Evolutionary conservation across 1,140 invertebrate species (phyloP), one percentile per base, ranked within the genome.

Genomic region (Brachionus asplanchnoidis): DNA sequence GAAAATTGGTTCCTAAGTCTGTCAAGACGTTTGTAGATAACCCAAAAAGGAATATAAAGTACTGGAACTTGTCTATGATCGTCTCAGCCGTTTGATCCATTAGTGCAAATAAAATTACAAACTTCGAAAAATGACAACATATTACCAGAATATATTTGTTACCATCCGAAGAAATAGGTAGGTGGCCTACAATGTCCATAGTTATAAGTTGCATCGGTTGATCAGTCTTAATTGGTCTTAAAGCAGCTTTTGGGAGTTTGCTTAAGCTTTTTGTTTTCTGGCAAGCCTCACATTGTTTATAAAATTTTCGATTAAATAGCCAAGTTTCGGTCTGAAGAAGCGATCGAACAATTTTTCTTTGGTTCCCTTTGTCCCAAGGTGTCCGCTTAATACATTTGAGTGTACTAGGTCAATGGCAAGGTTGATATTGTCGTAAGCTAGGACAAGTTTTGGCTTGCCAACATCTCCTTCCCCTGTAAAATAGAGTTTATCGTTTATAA

Each of bases 81-180:
- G 87, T 89, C 40, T 84, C 53, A 0, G 89, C 88, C 9, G 88
- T 87, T 85, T 90, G 88, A 85, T 91, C 87, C 4, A 87, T 87
- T 12, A 90, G 84, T 0, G 87, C 79, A 73, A 87, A 87, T 20
- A 86, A 86, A 85, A 90, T 88, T 1, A 87, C 84, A 86, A 87
- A 90, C 75, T 89, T 91, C 1, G 87, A 90, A 84, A 91, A 91
- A 85, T 86, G 83, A 84, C 89, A 88, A 56, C 85, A 84, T 7
- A 88, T 77, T 1, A 89, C 88, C 5, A 90, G 60, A n/a, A 90
- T 87, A 86, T 89, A 89, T 85, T 86, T 87, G 77, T 87, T 86
- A 26, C 86, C 78, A n/a, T 50, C 26, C n/a, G 84, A 46, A 28
- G 86, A 85, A 78, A 83, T 50, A 14, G 86, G 80, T 26, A 85